Evolutionary conservation across 1,140 invertebrate genomes (phyloP), one percentile per base, ranked within the genome.

Genomic region (Charaxes varanes): DNA sequence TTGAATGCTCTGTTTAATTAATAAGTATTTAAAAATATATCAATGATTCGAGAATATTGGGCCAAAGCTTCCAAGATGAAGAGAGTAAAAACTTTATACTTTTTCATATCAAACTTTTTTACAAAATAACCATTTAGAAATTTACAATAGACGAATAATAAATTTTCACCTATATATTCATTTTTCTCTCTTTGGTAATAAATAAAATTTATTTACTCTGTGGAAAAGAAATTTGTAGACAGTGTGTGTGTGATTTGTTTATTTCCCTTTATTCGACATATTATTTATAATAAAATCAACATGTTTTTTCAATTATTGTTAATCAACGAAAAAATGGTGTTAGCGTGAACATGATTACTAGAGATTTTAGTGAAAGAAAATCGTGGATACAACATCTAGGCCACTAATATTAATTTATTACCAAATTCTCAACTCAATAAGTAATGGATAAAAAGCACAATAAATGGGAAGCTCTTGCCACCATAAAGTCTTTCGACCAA

Each of bases 401-500:
- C 52, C 53, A 62, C 35, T 47, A 19, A 60, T 42, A 18, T 16
- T 41, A 33, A 41, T 6, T 12, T 19, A n/a, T n/a, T n/a, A 40
- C 10, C 8, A 24, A 41, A 10, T 32, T 35, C 21, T 21, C n/a
- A 18, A 17, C 1, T 6, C 4, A 2, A 31, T 34, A 31, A n/a
- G 17, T 16, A 40, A 76, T 71, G 69, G 55, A 61, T 34, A 65
- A 51, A 21, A 67, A 65, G 24, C 55, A 68, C 18, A 58, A 73
- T 37, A 73, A 71, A 36, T 80, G 76, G 76, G 65, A 78, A 27
- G 63, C 67, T 38, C 50, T 81, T n/a, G 63, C 69, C 8, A 81
- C 77, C 3, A 55, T 81, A 2, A 78, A 78, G 60, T 59, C 73
- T 8, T 81, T 81, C 46, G 77, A 78, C 53, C 63, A 72, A 56